Evolutionary conservation across 2,113 vertebrate species (phyloP).

Genomic region (Pionites leucogaster): DNA sequence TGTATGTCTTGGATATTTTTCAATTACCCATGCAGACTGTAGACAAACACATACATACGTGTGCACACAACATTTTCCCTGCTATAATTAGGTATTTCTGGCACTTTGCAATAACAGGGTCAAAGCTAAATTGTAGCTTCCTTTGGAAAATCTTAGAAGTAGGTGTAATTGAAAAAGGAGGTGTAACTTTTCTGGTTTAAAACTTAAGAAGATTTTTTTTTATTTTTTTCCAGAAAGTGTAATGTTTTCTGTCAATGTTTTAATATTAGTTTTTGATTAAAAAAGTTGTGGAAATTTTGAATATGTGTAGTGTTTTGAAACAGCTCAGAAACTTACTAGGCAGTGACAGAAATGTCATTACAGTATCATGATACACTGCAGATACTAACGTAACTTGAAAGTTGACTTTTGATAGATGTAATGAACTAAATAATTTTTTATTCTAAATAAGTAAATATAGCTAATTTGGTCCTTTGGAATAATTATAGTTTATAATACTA

Average conservation of each 20-base stretch:
- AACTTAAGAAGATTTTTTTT: background rate
- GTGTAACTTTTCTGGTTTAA: background rate
- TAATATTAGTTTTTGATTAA: background rate
- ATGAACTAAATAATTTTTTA: background rate
- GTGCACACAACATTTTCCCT: background rate
- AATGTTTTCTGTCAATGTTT: background rate
- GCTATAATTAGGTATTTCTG: slow-evolving; percentile 25
- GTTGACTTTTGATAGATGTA: background rate
- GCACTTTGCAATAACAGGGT: background rate
- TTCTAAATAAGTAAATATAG: background rate
- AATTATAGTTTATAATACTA: background rate
- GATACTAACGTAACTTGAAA: background rate
- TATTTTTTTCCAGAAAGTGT: background rate
- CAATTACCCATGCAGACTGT: background rate
- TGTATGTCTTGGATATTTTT: slow-evolving; percentile 42
- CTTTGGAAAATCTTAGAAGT: slow-evolving; percentile 31
- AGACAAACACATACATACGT: slow-evolving; percentile 36
- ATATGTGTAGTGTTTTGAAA: background rate
- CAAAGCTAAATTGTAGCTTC: slow-evolving; percentile 10
- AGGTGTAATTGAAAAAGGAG: background rate
- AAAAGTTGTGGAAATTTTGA: background rate
- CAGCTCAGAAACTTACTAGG: background rate
- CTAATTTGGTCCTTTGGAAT: background rate
- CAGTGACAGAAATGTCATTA: background rate
- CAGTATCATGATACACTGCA: fast-evolving